Evolutionary conservation across 2,888 invertebrate genomes (phyloP).

Genomic region (Drosophila subsilvestris): DNA sequence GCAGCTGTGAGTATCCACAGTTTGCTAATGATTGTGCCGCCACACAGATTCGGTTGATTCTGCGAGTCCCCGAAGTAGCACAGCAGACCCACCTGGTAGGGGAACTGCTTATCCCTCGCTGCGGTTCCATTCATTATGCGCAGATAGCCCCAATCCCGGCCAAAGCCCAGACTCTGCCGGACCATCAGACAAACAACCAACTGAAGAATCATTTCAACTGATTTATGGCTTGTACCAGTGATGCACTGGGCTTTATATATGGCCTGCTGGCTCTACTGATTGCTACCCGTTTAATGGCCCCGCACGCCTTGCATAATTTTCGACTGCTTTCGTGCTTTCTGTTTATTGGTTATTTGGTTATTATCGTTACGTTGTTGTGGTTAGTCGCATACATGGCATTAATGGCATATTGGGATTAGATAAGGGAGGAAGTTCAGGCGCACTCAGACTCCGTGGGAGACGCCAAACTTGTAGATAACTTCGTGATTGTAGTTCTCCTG

Average conservation of each 20-base stretch:
- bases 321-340: slow-evolving; percentile 24
- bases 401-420: slow-evolving; percentile 17
- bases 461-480: slow-evolving; percentile 90
- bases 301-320: slow-evolving; percentile 19
- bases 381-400: slow-evolving; percentile 31
- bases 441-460: slow-evolving; percentile 49
- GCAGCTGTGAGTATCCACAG: slow-evolving; percentile 66
- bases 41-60: slow-evolving; percentile 35
- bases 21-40: slow-evolving; percentile 53
- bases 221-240: not conserved
- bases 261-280: slow-evolving; percentile 4
- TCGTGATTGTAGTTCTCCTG: slow-evolving; percentile 89
- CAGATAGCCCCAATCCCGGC: slow-evolving; percentile 23
- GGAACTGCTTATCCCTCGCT: slow-evolving; percentile 35
- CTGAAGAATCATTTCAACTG: slow-evolving; percentile 36
- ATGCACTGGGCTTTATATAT: slow-evolving; percentile 44
- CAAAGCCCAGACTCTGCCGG: slow-evolving; percentile 10
- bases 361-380: slow-evolving; percentile 8
- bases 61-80: slow-evolving; percentile 25
- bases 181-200: slow-evolving; percentile 24
- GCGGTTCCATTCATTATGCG: slow-evolving; percentile 55
- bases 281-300: slow-evolving; percentile 24
- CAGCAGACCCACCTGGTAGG: slow-evolving; percentile 55
- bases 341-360: slow-evolving; percentile 46
- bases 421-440: slow-evolving; percentile 4